Percentiles rank a stretch among this genome's conserved stretches.
Conservation (phyloP, 1,140 invertebrate species). For the Apis dorsata region DNA sequence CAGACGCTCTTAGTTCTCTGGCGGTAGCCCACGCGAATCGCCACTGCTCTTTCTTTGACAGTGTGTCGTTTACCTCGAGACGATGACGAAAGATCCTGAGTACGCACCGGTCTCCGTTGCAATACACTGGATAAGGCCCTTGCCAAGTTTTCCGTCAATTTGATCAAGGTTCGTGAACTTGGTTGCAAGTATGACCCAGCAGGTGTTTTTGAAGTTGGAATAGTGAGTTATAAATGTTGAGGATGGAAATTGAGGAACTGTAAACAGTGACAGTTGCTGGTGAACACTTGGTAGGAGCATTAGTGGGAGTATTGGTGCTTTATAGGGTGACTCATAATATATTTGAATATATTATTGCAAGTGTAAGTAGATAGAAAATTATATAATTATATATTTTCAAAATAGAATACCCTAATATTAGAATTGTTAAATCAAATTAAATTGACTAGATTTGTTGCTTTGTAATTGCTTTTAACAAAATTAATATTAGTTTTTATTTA, state of each 20-base stretch:
- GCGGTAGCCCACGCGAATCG: constrained; percentile 70
- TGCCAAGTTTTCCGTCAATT: not conserved
- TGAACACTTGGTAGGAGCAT: too few species aligned
- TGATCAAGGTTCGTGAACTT: constrained; percentile 29
- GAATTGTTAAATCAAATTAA: too few species aligned
- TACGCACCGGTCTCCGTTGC: not conserved
- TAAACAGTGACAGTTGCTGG: constrained; percentile 12
- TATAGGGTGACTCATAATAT: too few species aligned
- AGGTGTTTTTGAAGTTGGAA: not conserved
- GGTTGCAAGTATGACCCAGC: not conserved
- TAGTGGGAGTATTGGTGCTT: too few species aligned
- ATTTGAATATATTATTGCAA: too few species aligned
- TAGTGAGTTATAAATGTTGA: not conserved
- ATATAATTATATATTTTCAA: too few species aligned
- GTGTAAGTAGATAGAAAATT: too few species aligned
- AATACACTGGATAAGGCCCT: not conserved
- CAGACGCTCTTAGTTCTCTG: constrained; percentile 65
- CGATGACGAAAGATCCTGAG: constrained; percentile 8
- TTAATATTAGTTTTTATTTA: too few species aligned
- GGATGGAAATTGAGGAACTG: not conserved
- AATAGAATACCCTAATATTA: too few species aligned
- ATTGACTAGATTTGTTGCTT: too few species aligned
- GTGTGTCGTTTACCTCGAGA: constrained; percentile 48
- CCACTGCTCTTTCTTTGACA: constrained; percentile 31
- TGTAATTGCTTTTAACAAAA: too few species aligned